A percentile compares a stretch with the other conserved stretches of the same genome.
Conservation (phyloP, 2,113 vertebrate genomes). For the Pantherophis guttatus region DNA sequence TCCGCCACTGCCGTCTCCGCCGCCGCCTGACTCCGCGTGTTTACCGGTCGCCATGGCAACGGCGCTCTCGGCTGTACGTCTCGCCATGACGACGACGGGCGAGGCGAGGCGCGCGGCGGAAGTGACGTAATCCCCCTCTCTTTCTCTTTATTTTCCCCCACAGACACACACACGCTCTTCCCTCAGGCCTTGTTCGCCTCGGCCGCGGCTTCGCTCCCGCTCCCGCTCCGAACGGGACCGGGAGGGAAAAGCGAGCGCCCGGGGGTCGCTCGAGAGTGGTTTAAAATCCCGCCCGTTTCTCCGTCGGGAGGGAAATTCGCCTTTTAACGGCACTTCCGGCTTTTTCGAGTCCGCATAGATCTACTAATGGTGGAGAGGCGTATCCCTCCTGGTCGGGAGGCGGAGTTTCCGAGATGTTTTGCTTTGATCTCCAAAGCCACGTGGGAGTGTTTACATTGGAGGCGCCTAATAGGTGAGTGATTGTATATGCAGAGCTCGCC, state of each 20-base stretch:
- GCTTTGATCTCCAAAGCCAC: background rate
- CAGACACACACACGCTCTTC: no score
- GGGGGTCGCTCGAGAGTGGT: no score
- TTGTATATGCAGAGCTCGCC: background rate
- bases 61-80: background rate
- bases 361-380: background rate
- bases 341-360: background rate
- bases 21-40: background rate
- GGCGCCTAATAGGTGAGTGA: background rate
- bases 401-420: background rate
- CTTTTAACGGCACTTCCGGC: background rate
- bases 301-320: background rate
- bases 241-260: background rate
- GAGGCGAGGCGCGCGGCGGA: background rate
- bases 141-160: no score
- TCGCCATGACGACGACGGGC: background rate
- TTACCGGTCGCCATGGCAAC: background rate
- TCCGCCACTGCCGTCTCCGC: background rate
- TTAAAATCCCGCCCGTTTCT: background rate
- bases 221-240: background rate
- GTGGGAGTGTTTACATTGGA: background rate
- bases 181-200: background rate
- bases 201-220: background rate
- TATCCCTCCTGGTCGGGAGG: background rate
- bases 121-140: background rate